Percentiles rank a stretch among this genome's conserved stretches.
These are phyloP conservation scores for Drosophila sp. DNA, from an alignment of 1,140 invertebrate genomes.

Conservation along the genomic window DNA sequence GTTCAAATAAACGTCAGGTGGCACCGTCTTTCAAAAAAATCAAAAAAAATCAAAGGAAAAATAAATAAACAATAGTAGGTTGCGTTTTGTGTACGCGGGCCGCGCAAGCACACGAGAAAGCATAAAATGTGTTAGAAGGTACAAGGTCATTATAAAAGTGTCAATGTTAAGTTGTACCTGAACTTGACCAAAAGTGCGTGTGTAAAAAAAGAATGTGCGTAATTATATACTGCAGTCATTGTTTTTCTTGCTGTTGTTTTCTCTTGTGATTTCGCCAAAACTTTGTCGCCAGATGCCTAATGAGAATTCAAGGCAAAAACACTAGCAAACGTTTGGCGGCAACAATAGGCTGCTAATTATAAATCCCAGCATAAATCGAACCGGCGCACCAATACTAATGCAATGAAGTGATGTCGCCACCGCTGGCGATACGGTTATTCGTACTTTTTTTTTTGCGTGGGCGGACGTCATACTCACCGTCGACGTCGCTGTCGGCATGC, in stretches of 20 bases:
- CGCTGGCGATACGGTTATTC: constrained; percentile 16
- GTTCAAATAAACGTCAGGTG: too few relatives aligned
- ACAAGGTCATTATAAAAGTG: constrained; percentile 36
- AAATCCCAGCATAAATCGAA: constrained; percentile 70
- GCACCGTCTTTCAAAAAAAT: too few relatives aligned
- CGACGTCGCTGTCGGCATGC: constrained; percentile 42
- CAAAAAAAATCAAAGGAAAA: background rate
- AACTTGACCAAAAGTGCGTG: constrained; percentile 58
- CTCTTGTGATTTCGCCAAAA: constrained; percentile 36
- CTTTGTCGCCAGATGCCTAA: constrained; percentile 34
- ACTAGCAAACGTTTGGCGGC: constrained; percentile 60
- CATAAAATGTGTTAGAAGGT: constrained; percentile 41
- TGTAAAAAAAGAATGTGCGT: constrained; percentile 29
- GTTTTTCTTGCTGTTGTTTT: constrained; percentile 49
- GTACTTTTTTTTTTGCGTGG: constrained; percentile 62
- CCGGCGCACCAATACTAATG: constrained; percentile 33
- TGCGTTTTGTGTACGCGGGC: constrained; percentile 29
- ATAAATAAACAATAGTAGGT: constrained; percentile 43
- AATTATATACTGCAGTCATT: constrained; percentile 3
- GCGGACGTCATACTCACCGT: constrained; percentile 52
- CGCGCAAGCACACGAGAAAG: constrained; percentile 9
- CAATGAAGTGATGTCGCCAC: constrained; percentile 47
- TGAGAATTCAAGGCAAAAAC: constrained; percentile 44
- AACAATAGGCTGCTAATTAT: constrained; percentile 80
- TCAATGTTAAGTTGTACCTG: constrained; percentile 40